phyloP scores from a whole-genome alignment of 2,113 vertebrate species.

The Hippocampus comes region DNA sequence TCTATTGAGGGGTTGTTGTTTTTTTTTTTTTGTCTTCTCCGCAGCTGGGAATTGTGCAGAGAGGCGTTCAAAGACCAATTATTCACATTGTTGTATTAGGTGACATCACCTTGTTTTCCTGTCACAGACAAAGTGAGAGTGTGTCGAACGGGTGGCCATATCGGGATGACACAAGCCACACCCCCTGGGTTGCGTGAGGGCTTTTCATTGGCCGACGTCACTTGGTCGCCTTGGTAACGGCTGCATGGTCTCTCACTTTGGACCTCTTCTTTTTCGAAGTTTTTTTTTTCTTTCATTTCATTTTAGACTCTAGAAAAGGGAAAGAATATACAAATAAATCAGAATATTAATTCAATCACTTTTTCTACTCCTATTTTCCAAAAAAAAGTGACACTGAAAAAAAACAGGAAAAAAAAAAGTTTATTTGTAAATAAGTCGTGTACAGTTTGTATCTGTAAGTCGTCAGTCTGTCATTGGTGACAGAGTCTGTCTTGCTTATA shows the following conservation, averaged over 20 bases:
- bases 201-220: slow-evolving; percentile 51
- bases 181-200: slow-evolving; percentile 43
- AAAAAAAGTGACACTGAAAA: slow-evolving; percentile 69
- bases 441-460: slow-evolving; percentile 94
- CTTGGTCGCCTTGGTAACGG: slow-evolving; percentile 48
- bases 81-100: not conserved
- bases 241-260: slow-evolving; percentile 57
- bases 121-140: slow-evolving; percentile 34
- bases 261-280: slow-evolving; percentile 51
- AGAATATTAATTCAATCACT: slow-evolving; percentile 77
- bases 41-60: slow-evolving; percentile 24
- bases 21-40: slow-evolving; percentile 18
- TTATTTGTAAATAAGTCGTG: slow-evolving; percentile 82
- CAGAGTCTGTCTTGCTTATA: slow-evolving; percentile 91
- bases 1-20: not conserved
- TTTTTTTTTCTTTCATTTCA: slow-evolving; percentile 57
- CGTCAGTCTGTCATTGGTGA: slow-evolving; percentile 86
- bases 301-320: slow-evolving; percentile 75
- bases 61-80: slow-evolving; percentile 50
- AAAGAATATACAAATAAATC: slow-evolving; percentile 71
- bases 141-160: slow-evolving; percentile 56
- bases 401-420: slow-evolving; percentile 70
- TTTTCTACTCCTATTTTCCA: slow-evolving; percentile 83
- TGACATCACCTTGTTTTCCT: not conserved
- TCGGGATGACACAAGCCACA: slow-evolving; percentile 43